Base-by-base conservation (phyloP, 2,797 vertebrate species). In the Tachyglossus aculeatus region DNA sequence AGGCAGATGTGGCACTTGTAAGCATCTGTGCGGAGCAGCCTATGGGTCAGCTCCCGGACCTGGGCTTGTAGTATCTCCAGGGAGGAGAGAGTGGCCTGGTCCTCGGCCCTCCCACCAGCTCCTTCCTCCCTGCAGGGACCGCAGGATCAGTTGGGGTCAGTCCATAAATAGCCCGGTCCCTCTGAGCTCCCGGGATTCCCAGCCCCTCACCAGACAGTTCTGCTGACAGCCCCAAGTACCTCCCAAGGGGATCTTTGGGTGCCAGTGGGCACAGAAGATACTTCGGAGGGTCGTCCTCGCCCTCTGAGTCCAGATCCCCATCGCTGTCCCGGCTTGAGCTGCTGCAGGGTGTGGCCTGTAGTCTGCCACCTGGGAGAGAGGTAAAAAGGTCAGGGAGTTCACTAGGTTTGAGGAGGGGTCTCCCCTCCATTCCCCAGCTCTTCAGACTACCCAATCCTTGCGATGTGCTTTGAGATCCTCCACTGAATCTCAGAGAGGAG, bases 1-100 rank as follows among this genome's bases (percentile, higher is more conserved):
- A 70, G 38, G 44, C 76, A 77, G 38, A 82, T 71, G 41, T 79
- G 72, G 37, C 80, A 79, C 2, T 63, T 75, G 47, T 79, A 71
- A 6, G 60, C 41, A 16, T 70, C 74, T 25, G 25, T 71, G 18
- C 19, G 51, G 22, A 40, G 38, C 19, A 79, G 38, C n/a, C 56
- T 75, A 3, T 61, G 59, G 6, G 67, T 76, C 22, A 82, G 47
- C 29, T 73, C 68, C 15, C 59, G 67, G 47, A 79, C 75, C n/a
- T 75, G 74, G 6, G 70, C 68, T 34, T 73, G 74, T n/a, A 82
- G 29, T 33, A 43, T 55, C 10, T 66, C 71, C 54, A 73, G 9
- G 44, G 34, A 36, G 34, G 29, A n/a, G 52, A 36, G 45, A 9
- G 8, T 45, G 7, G 3, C 22, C 52, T 27, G n/a, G n/a, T n/a